These are phyloP conservation scores for Brachionus rotundiformis DNA, from an alignment of 1,140 invertebrate species.

Conservation along the genomic window DNA sequence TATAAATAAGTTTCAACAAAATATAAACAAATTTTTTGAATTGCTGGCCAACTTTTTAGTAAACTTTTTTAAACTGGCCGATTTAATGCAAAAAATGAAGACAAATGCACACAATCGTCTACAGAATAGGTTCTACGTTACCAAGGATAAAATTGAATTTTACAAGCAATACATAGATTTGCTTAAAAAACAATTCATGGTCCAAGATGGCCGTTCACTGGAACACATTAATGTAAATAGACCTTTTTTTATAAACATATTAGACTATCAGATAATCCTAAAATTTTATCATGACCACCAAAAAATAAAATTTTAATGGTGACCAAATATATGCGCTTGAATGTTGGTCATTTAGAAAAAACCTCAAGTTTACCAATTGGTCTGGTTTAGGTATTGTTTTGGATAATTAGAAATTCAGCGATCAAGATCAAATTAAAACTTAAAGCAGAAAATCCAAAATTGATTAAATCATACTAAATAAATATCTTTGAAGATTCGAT, in stretches of 20 bases:
- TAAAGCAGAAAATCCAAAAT: too few species aligned
- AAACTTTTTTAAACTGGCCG: not conserved
- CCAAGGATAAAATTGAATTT: constrained; percentile 49
- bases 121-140: constrained; percentile 12
- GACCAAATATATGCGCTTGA: too few species aligned
- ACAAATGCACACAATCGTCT: not conserved
- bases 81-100: not conserved
- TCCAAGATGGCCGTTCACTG: constrained; percentile 43
- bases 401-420: too few species aligned
- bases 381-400: too few species aligned
- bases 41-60: not conserved
- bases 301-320: too few species aligned
- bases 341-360: too few species aligned
- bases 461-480: too few species aligned
- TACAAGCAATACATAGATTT: constrained; percentile 51
- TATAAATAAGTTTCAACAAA: not conserved
- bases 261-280: too few species aligned
- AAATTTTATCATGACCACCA: too few species aligned
- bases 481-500: too few species aligned
- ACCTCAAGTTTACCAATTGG: too few species aligned
- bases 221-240: constrained; percentile 47
- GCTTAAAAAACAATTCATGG: constrained; percentile 46
- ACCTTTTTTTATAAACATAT: not conserved
- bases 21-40: not conserved
- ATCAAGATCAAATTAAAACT: too few species aligned